Conservation (phyloP, 2,113 vertebrate genomes). For the Phylloscopus whistleri region DNA sequence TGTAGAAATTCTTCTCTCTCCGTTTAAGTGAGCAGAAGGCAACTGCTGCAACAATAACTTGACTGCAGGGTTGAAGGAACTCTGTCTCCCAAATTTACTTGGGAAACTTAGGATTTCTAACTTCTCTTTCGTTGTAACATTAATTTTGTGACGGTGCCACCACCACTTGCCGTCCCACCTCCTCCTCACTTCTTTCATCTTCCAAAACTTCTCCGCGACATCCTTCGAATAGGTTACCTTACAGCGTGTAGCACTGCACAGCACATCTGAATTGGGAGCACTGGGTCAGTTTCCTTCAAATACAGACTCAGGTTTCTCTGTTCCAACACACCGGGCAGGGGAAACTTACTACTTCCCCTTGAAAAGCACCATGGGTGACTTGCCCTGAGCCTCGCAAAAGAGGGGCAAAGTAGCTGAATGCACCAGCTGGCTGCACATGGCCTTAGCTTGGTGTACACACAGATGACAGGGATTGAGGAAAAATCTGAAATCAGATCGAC, state of each 20-base stretch:
- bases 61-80: neutral
- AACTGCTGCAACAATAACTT: neutral
- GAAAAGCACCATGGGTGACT: fast-evolving
- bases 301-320: neutral
- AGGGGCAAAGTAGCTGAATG: neutral
- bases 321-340: fast-evolving
- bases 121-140: neutral
- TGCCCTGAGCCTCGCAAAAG: neutral
- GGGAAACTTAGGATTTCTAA: neutral
- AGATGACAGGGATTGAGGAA: neutral
- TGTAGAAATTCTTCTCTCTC: neutral
- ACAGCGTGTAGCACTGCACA: neutral
- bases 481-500: neutral
- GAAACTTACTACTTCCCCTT: neutral
- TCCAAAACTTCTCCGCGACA: neutral
- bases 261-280: neutral
- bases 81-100: neutral
- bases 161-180: neutral
- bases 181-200: neutral
- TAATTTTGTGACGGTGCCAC: neutral
- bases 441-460: neutral
- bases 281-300: neutral
- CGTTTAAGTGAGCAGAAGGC: neutral
- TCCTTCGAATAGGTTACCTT: neutral
- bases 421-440: neutral